A percentile compares a stretch with the other conserved stretches of the same genome.
Evolutionary conservation across 1,140 invertebrate genomes (phyloP).

Genomic region (Drosophila mojavensis): DNA sequence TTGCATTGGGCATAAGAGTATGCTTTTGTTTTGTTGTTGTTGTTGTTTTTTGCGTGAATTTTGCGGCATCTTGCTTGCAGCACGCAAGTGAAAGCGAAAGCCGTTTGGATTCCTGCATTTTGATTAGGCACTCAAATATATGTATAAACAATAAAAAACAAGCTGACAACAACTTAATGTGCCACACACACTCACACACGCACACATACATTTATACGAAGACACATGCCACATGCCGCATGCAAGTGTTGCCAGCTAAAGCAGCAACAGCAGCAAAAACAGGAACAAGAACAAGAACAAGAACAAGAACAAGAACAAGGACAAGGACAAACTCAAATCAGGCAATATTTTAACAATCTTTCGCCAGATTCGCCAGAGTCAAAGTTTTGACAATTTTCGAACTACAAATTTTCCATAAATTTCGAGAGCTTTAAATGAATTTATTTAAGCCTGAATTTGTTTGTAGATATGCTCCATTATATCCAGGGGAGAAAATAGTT

Average conservation of each 20-base stretch:
- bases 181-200: conserved; percentile 9
- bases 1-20: conserved; percentile 29
- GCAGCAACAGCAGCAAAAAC: neutral
- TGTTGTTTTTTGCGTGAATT: neutral
- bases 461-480: no score
- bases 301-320: conserved; percentile 22
- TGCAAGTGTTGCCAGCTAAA: conserved; percentile 1
- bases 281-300: conserved; percentile 19
- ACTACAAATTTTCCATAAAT: no score
- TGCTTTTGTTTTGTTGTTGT: no score
- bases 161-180: conserved; percentile 52
- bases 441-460: no score
- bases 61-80: conserved; percentile 6
- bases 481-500: no score
- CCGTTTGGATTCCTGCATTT: conserved; percentile 27
- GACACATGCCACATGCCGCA: neutral
- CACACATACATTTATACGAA: neutral
- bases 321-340: conserved; percentile 16
- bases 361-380: neutral
- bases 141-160: conserved; percentile 47
- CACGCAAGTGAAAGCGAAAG: conserved; percentile 16
- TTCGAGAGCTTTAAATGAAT: no score
- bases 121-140: conserved; percentile 53
- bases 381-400: neutral
- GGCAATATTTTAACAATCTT: conserved; percentile 9